Percentiles rank a stretch among this genome's conserved stretches.
These are phyloP conservation scores for Sardinella longiceps DNA, from an alignment of 2,797 vertebrate genomes.

Conservation along the genomic window DNA sequence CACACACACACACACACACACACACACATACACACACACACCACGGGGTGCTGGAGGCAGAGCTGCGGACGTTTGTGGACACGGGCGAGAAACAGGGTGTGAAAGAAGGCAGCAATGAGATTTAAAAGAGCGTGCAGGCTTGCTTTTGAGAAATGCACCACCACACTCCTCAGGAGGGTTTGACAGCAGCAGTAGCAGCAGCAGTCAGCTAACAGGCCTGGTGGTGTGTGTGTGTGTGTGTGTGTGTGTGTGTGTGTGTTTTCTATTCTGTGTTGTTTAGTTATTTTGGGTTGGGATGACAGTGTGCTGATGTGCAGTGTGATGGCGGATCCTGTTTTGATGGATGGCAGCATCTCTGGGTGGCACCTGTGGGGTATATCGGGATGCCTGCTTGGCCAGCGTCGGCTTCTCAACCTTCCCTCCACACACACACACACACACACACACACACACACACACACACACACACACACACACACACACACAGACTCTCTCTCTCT, in stretches of 20 bases:
- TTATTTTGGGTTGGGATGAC: neutral
- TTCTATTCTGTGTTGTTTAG: neutral
- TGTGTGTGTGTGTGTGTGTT: neutral
- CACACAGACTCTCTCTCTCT: too few relatives aligned
- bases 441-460: too few relatives aligned
- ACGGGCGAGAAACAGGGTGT: neutral
- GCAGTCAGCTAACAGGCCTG: too few relatives aligned
- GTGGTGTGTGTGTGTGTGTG: too few relatives aligned
- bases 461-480: too few relatives aligned
- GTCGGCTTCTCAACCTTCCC: neutral
- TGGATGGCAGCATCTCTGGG: neutral
- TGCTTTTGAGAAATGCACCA: neutral
- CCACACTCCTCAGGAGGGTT: neutral
- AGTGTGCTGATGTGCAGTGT: neutral
- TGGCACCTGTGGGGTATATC: neutral
- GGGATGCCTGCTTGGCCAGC: neutral
- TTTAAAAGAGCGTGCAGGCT: neutral
- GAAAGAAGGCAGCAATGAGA: neutral
- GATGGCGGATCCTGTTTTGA: neutral
- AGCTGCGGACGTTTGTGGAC: neutral
- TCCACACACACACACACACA: too few relatives aligned
- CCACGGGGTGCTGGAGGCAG: neutral
- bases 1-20: slow-evolving; percentile 5
- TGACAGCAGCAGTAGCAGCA: too few relatives aligned
- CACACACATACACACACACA: too few relatives aligned